Base-by-base conservation (phyloP, 1,140 invertebrate genomes). In the Aphaenogaster floridana region DNA sequence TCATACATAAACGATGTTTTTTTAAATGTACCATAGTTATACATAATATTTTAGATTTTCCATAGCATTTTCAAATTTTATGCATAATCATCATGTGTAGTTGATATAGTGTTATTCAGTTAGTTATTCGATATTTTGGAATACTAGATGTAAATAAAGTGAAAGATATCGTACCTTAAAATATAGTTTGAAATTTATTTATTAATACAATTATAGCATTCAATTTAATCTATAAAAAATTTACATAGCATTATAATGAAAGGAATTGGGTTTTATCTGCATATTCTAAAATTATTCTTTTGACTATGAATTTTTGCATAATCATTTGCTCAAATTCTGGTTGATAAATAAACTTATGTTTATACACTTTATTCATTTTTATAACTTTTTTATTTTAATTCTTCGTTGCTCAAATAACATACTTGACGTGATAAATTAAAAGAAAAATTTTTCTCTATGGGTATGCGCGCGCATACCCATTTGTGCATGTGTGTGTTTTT, bases 91-190 rank as follows among this genome's bases (percentile, higher is more conserved):
- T 69, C 28, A 63, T 36, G 7, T 54, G 36, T 52, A 52, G 5
- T 15, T 76, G 3, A 17, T 3, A 36, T 4, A 28, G 17, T 57
- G 5, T 63, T 42, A 66, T 64, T n/a, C 13, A 42, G 5, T 15
- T 5, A 69, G 17, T 80, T 54, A 28, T 34, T 3, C 21, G 28
- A 28, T 57, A 28, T 36, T 50, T 81, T 81, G 21, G 50, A 17
- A 57, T n/a, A 54, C 39, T 81, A 11, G 11, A 54, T 69, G 36
- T 11, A 80, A 39, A 69, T 69, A 39, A 57, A n/a, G 28, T 50
- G 7, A 57, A 34, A 45, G 34, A 79, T 17, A 63, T 6, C 2
- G 8, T 50, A 28, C 2, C 15, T 77, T 45, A 61, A 61, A 2
- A 28, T 34, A 0, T 45, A 28, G 6, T 42, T 50, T 13, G 13